A percentile compares a stretch with the other conserved stretches of the same genome.
Evolutionary conservation across 2,797 vertebrate genomes (phyloP).

Genomic region (Pogoniulus pusillus): DNA sequence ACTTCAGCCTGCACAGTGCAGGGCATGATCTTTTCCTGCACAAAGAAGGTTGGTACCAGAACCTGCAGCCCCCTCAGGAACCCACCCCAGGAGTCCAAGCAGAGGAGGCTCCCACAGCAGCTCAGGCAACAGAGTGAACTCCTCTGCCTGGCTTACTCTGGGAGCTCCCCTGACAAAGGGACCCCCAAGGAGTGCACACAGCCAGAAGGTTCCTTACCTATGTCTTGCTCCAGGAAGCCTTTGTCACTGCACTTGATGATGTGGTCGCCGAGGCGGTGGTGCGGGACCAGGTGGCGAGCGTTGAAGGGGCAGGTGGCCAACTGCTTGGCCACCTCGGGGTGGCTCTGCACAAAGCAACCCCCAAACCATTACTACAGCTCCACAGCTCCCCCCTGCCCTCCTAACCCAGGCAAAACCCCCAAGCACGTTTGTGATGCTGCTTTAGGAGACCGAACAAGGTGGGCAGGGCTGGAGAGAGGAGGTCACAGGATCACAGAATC

Average conservation of each 20-base stretch:
- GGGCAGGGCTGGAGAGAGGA: too few species aligned
- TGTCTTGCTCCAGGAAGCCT: not conserved
- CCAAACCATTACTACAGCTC: not conserved
- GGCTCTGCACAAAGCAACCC: not conserved
- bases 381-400: not conserved
- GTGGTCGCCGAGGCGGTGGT: not conserved
- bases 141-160: not conserved
- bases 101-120: not conserved
- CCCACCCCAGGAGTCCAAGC: not conserved
- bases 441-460: not conserved
- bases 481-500: too few species aligned
- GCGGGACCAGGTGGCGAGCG: slow-evolving; percentile 33
- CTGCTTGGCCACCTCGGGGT: slow-evolving; percentile 43
- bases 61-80: not conserved
- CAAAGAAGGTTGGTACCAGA: not conserved
- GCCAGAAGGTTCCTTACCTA: not conserved
- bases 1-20: not conserved
- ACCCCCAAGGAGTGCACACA: not conserved
- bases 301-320: slow-evolving; percentile 52
- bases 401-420: not conserved
- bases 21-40: not conserved
- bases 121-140: not conserved
- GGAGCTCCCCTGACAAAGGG: not conserved
- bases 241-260: slow-evolving; percentile 4
- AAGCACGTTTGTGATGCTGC: not conserved